Percentiles rank a stretch among this genome's conserved stretches.
These are phyloP conservation scores for Drosophila kanekoi DNA, from an alignment of 2,888 invertebrate genomes.

Conservation along the genomic window DNA sequence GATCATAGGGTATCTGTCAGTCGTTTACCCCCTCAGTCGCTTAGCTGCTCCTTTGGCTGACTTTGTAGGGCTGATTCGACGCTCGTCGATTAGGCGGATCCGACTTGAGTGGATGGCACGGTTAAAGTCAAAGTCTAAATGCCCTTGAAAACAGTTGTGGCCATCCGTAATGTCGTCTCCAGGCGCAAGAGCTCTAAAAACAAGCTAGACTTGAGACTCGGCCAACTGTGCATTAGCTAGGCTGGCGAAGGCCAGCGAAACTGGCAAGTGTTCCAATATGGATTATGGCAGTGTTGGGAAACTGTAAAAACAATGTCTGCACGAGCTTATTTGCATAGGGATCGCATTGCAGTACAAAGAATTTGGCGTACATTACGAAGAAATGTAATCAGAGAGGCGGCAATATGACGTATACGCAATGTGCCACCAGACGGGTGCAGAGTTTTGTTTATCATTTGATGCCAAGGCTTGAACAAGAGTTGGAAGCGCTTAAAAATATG, in stretches of 20 bases:
- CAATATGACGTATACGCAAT: slow-evolving; percentile 66
- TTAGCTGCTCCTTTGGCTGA: neutral
- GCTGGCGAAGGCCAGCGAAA: neutral
- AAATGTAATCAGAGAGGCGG: slow-evolving; percentile 41
- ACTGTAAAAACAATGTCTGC: slow-evolving; percentile 46
- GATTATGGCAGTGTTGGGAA: neutral
- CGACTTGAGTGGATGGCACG: slow-evolving; percentile 8
- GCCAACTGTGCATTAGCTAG: slow-evolving; percentile 36
- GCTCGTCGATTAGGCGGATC: neutral
- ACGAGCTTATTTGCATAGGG: slow-evolving; percentile 40
- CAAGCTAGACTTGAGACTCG: slow-evolving; percentile 1
- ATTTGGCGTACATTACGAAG: slow-evolving; percentile 65
- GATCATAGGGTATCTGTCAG: neutral
- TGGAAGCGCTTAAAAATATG: slow-evolving; percentile 1
- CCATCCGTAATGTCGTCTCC: slow-evolving; percentile 33
- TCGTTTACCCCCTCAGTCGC: too few species aligned
- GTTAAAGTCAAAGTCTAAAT: slow-evolving; percentile 41
- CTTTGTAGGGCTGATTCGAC: neutral
- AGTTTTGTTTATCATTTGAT: neutral
- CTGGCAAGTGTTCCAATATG: slow-evolving; percentile 5
- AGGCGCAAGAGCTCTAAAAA: slow-evolving; percentile 8
- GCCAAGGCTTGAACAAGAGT: slow-evolving; percentile 10
- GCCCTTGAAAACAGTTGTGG: slow-evolving; percentile 55
- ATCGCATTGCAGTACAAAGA: slow-evolving; percentile 56
- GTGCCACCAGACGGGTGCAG: slow-evolving; percentile 6